phyloP scores from a whole-genome alignment of 2,113 vertebrate genomes.

The Embiotoca jacksoni region DNA sequence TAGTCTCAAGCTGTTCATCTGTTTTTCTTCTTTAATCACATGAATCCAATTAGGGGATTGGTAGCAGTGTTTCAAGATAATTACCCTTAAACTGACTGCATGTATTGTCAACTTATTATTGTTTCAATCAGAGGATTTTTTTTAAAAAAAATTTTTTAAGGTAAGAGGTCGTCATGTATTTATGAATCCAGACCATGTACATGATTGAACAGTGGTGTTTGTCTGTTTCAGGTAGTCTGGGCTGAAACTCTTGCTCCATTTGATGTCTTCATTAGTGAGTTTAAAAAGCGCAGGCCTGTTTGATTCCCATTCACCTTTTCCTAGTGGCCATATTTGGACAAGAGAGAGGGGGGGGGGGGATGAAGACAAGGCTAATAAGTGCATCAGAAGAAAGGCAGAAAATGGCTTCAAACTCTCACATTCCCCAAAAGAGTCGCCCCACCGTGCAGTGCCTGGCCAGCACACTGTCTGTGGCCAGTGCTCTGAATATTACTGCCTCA shows the following conservation, averaged over 20 bases:
- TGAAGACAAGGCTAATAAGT: slow-evolving; percentile 54
- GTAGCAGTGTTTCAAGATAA: not conserved
- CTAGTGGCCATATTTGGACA: slow-evolving; percentile 53
- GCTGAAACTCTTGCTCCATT: slow-evolving; percentile 33
- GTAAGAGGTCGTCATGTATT: not conserved
- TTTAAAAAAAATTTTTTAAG: not conserved
- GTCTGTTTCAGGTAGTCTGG: slow-evolving; percentile 26
- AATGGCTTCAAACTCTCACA: slow-evolving; percentile 53
- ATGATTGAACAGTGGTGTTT: slow-evolving; percentile 1
- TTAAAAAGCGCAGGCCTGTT: slow-evolving; percentile 41
- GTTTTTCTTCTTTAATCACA: not conserved
- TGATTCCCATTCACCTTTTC: slow-evolving; percentile 62
- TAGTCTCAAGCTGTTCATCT: not conserved
- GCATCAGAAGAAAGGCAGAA: slow-evolving; percentile 53
- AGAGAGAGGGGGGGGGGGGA: slow-evolving; percentile 31
- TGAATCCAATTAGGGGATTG: not conserved
- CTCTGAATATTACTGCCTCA: slow-evolving; percentile 45
- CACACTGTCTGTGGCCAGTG: slow-evolving; percentile 16
- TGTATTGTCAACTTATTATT: not conserved
- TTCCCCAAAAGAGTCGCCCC: slow-evolving; percentile 48
- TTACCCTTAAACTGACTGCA: not conserved
- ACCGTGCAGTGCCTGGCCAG: slow-evolving; percentile 43
- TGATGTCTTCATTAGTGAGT: slow-evolving; percentile 62
- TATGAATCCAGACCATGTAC: slow-evolving; percentile 4
- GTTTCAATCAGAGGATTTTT: not conserved